Percentiles rank a stretch among this genome's conserved stretches.
These are phyloP conservation scores for Plebejus argus DNA, from an alignment of 2,888 invertebrate genomes.

Conservation along the genomic window DNA sequence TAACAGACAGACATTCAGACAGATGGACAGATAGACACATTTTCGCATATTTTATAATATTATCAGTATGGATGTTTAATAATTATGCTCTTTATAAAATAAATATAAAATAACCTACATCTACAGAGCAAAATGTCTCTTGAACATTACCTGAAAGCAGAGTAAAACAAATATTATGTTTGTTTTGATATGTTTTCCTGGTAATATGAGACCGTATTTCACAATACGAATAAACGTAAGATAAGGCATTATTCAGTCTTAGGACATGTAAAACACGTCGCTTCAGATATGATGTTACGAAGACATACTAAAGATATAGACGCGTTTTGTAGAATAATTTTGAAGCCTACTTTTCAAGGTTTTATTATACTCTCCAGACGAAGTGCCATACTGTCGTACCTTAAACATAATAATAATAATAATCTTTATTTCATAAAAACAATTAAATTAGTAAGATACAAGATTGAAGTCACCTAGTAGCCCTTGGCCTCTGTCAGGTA, in stretches of 20 bases:
- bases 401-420: no score
- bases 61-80: no score
- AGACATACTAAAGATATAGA: not conserved
- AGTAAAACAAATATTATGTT: conserved; percentile 5
- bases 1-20: no score
- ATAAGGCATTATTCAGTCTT: conserved; percentile 8
- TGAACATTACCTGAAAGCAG: not conserved
- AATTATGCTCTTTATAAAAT: not conserved
- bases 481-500: no score
- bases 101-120: not conserved
- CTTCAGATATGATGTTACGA: not conserved
- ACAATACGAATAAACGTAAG: not conserved
- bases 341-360: not conserved
- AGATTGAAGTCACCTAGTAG: no score
- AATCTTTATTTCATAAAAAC: no score
- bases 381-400: no score
- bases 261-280: not conserved
- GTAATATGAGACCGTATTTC: not conserved
- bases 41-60: no score
- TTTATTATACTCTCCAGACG: not conserved
- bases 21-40: no score
- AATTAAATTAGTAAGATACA: no score
- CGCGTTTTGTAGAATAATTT: not conserved
- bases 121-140: not conserved
- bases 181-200: not conserved